Evolutionary conservation across 2,888 invertebrate species (phyloP).

Genomic region (Lasioglossum pauxillum): DNA sequence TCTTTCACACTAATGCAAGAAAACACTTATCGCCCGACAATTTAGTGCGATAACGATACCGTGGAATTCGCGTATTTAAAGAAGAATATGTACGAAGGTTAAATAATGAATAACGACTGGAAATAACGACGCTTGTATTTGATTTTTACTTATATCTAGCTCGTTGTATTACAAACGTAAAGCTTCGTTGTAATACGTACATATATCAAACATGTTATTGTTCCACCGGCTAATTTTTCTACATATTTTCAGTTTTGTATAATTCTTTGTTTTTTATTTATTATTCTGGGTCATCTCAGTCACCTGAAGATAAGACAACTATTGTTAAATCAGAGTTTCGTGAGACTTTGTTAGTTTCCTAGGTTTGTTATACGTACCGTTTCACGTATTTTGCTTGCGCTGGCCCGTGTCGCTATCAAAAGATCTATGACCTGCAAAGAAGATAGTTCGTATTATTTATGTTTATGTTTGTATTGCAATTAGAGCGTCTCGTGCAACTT

Average conservation of each 20-base stretch:
- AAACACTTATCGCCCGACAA: too few relatives aligned
- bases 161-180: too few relatives aligned
- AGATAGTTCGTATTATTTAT: neutral
- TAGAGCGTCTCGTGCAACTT: neutral
- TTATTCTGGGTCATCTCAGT: rapidly evolving
- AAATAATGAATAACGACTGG: too few relatives aligned
- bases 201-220: too few relatives aligned
- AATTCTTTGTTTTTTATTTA: neutral
- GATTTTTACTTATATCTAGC: too few relatives aligned
- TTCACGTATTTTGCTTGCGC: rapidly evolving
- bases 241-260: neutral
- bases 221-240: too few relatives aligned
- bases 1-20: too few relatives aligned
- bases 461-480: neutral
- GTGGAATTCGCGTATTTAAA: too few relatives aligned
- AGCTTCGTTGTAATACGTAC: too few relatives aligned
- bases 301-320: neutral
- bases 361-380: neutral
- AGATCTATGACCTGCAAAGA: neutral
- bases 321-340: neutral
- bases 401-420: rapidly evolving
- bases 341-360: neutral
- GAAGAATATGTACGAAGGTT: too few relatives aligned
- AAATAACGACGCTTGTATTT: too few relatives aligned
- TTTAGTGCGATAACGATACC: too few relatives aligned